phyloP scores from a whole-genome alignment of 2,113 vertebrate genomes.

The Psilopsiagon aymara region DNA sequence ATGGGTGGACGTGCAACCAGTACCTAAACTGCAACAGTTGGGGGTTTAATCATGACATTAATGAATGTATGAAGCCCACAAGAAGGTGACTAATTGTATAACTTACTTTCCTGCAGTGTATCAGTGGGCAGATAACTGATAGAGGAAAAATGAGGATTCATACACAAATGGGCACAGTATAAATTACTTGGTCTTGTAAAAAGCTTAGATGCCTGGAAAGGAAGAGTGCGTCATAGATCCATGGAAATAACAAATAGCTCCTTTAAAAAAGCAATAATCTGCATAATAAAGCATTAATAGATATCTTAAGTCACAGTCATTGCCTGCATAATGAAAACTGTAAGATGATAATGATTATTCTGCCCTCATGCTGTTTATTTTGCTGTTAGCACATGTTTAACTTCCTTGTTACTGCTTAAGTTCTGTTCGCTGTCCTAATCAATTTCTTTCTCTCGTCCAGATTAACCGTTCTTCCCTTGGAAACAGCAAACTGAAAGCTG shows the following conservation, averaged over 20 bases:
- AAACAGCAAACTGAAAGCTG: not conserved
- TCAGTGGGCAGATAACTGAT: not conserved
- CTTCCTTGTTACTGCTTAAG: not conserved
- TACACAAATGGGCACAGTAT: not conserved
- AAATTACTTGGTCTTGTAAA: not conserved
- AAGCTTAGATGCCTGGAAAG: not conserved
- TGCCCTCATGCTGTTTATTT: not conserved
- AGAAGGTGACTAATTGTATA: not conserved
- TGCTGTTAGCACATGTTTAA: not conserved
- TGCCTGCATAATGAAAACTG: not conserved
- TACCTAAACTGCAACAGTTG: too few species aligned
- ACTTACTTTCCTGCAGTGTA: not conserved
- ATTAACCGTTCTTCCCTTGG: not conserved
- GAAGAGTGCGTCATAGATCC: not conserved
- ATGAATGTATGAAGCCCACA: not conserved
- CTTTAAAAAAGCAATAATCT: not conserved
- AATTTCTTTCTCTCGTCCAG: not conserved
- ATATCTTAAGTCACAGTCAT: not conserved
- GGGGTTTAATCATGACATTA: not conserved
- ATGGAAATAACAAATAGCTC: not conserved
- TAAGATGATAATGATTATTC: not conserved
- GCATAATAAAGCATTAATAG: not conserved
- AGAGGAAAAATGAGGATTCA: not conserved
- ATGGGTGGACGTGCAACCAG: rapidly evolving
- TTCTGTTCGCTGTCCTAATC: not conserved